Evolutionary conservation across 2,888 invertebrate species (phyloP).

Genomic region (Gibbula magus): DNA sequence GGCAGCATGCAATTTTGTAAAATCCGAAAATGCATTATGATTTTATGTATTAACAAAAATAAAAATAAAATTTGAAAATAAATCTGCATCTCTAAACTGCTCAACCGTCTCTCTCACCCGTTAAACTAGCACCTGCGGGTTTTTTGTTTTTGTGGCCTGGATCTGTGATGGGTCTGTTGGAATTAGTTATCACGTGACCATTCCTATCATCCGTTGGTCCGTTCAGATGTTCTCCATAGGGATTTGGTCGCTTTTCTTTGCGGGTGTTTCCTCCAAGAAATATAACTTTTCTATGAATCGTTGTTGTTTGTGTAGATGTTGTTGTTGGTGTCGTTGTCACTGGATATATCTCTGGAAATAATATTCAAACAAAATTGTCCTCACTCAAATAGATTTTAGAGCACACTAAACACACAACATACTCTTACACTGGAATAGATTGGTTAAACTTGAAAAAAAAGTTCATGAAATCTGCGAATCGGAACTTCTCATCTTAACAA

Average conservation of each 20-base stretch:
- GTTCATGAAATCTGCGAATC: no score
- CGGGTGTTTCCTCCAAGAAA: not conserved
- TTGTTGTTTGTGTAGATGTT: not conserved
- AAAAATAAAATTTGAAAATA: no score
- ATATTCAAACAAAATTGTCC: not conserved
- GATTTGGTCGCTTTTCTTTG: not conserved
- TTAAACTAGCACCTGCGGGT: conserved; percentile 13
- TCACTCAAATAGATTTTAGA: no score
- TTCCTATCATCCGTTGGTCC: not conserved
- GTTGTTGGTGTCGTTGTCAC: conserved; percentile 9
- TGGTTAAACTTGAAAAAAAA: no score
- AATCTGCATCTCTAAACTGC: no score
- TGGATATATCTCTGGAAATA: not conserved
- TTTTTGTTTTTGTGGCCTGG: not conserved
- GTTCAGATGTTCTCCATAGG: not conserved
- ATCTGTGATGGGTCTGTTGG: not conserved
- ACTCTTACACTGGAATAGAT: no score
- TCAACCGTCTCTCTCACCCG: conserved; percentile 6
- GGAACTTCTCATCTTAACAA: no score
- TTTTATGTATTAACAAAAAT: no score
- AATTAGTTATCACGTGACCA: not conserved
- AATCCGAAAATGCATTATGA: no score
- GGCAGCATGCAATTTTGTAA: no score
- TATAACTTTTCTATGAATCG: not conserved
- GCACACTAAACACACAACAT: no score